Conservation (phyloP, 1,140 invertebrate genomes). For the Dinoponera quadriceps region DNA sequence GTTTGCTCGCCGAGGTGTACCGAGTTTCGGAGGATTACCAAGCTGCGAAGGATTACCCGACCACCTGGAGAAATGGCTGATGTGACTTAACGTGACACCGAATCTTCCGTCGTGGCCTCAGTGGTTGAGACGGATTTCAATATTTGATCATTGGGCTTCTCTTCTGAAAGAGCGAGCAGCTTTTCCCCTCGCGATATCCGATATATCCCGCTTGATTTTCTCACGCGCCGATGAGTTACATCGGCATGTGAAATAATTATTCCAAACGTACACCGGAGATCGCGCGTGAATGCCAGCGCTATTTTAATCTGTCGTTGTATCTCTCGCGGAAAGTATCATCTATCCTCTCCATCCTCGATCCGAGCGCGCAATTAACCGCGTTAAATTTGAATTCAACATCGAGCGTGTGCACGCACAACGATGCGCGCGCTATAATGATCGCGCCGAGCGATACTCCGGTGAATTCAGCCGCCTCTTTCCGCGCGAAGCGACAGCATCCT, state of each 20-base stretch:
- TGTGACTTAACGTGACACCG: conserved; percentile 54
- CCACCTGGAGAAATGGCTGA: conserved; percentile 55
- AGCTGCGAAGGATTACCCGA: conserved; percentile 58
- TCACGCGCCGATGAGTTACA: neutral
- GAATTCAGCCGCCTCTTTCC: neutral
- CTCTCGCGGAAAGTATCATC: too few relatives aligned
- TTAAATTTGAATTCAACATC: neutral
- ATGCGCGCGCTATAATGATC: neutral
- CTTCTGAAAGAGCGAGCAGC: neutral
- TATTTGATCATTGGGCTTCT: conserved; percentile 34
- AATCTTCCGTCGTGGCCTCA: conserved; percentile 5
- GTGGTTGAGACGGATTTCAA: conserved; percentile 41
- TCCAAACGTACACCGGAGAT: too few relatives aligned
- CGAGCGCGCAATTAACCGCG: neutral
- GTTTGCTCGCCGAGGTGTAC: neutral
- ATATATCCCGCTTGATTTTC: neutral
- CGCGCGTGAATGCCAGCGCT: neutral
- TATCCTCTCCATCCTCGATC: neutral
- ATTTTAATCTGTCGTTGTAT: neutral
- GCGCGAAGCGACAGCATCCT: neutral
- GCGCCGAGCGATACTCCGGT: neutral
- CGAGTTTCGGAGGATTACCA: conserved; percentile 57
- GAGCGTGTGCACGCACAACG: too few relatives aligned
- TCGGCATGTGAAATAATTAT: neutral
- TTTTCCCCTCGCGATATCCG: neutral